Base-by-base conservation (phyloP, 2,888 invertebrate species). In the Eurytoma californica region DNA sequence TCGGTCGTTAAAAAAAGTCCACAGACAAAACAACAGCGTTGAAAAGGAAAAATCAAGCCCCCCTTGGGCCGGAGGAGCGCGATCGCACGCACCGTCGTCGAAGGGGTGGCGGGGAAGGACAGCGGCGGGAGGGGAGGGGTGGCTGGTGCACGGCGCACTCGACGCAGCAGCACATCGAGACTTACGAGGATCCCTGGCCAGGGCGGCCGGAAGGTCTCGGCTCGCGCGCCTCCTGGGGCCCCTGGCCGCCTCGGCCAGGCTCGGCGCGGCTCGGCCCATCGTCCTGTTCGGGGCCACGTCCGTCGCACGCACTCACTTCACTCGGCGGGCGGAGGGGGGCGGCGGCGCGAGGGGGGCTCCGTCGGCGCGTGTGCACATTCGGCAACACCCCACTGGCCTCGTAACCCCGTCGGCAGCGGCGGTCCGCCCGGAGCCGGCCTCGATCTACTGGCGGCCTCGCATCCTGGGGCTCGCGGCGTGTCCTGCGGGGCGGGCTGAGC, bases 381-480 rank as follows among this genome's bases (percentile, higher is more conserved):
- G 69, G 9, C 20, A 14, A 24, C 14, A 51, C 24, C 73, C 72
- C 63, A 63, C 72, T 72, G 73, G 65, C 73, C 73, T 58, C 73
- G 66, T 66, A 55, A 72, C 72, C 72, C 30, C 58, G 60, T 60
- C 53, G 53, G 66, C 53, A n/a, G 66, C 49, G 20, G 60, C 60
- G 9, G 39, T 39, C 39, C 63, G 18, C n/a, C 51, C 49, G 13
- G 24, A 14, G 20, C 24, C 66, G 20, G 66, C 14, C 28, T 49
- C 47, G 47, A 47, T 47, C 47, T 67, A 49, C 28, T 20, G 57
- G 47, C 39, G 18, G 58, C 47, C 9, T 12, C 16, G 14, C 39
- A n/a, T 63, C 39, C 63, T n/a, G 39, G 7, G 63, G n/a, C 16
- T 63, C n/a, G 0, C 3, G 14, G 61, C 61, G 14, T 14, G 14